These are phyloP conservation scores for Tetraodon nigroviridis DNA, from an alignment of 2,113 vertebrate species.

Conservation along the genomic window DNA sequence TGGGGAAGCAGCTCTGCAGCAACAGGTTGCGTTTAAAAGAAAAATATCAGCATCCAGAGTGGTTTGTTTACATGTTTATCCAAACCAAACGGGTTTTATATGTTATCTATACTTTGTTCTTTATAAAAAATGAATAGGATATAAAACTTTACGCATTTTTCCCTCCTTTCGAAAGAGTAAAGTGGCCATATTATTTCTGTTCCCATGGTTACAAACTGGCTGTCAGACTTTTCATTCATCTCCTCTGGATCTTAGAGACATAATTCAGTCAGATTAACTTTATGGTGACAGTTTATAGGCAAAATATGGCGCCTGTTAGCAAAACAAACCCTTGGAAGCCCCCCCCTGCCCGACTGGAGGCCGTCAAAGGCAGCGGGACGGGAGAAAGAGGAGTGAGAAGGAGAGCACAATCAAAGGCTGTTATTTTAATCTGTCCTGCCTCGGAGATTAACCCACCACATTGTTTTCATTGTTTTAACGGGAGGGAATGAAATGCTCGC, in stretches of 20 bases:
- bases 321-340: slow-evolving; percentile 70
- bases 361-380: slow-evolving; percentile 53
- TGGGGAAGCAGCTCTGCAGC: no score
- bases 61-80: no score
- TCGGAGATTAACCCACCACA: slow-evolving; percentile 77
- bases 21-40: not conserved
- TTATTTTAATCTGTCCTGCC: slow-evolving; percentile 77
- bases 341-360: slow-evolving; percentile 37
- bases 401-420: slow-evolving; percentile 74
- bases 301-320: slow-evolving; percentile 74
- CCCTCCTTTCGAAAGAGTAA: no score
- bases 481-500: slow-evolving; percentile 69
- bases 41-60: no score
- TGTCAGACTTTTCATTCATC: slow-evolving; percentile 30
- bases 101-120: no score
- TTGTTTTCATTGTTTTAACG: slow-evolving; percentile 81
- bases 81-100: no score
- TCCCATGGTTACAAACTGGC: no score
- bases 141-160: no score
- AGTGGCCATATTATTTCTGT: no score
- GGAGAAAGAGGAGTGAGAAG: slow-evolving; percentile 57
- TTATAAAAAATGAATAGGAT: not conserved
- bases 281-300: slow-evolving; percentile 63
- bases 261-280: slow-evolving; percentile 61
- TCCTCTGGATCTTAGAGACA: slow-evolving; percentile 35